Evolutionary conservation across 2,113 vertebrate species (phyloP), one percentile per base, ranked within the genome.

Genomic region (Tor tambroides): DNA sequence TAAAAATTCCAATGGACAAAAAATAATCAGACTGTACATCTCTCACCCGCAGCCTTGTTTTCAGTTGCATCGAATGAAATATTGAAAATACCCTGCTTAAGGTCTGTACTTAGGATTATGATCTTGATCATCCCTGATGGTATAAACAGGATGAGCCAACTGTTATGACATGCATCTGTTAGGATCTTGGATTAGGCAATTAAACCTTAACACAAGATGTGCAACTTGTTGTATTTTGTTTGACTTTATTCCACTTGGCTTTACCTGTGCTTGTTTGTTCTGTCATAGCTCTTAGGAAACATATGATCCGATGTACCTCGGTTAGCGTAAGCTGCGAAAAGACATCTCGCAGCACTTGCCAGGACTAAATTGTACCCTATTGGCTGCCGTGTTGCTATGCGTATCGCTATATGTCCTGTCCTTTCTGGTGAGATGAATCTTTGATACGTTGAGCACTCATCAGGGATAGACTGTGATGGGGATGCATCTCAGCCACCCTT

Each of bases 381-480:
- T 93, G 93, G 93, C 89, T 93, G 92, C 88, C 89, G 91, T 93
- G 92, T 93, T 93, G 92, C 92, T 93, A 93, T 92, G 93, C 91
- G 91, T 90, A 84, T 91, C 87, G 85, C 89, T 90, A 83, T 67
- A 88, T 88, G 89, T 75, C 32, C 38, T n/a, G 49, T 63, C 17
- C 84, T 3, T 79, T 32, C 51, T 78, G 41, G 21, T 38, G 51
- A 86, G 51, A 82, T 80, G 28, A 72, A 63, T 75, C 67, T 61
- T 54, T 75, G 51, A 67, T 30, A 54, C 23, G 10, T 63, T 35
- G 49, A 49, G 15, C 30, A 56, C 5, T 69, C 56, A 82, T 88
- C 74, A 77, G 35, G 19, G n/a, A 51, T 6, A 38, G 19, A 23
- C 61, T 59, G 32, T 69, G n/a, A 76, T 76, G 32, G 32, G 61